These are phyloP conservation scores for Hydriomena furcata DNA, from an alignment of 2,888 invertebrate species.

Conservation along the genomic window DNA sequence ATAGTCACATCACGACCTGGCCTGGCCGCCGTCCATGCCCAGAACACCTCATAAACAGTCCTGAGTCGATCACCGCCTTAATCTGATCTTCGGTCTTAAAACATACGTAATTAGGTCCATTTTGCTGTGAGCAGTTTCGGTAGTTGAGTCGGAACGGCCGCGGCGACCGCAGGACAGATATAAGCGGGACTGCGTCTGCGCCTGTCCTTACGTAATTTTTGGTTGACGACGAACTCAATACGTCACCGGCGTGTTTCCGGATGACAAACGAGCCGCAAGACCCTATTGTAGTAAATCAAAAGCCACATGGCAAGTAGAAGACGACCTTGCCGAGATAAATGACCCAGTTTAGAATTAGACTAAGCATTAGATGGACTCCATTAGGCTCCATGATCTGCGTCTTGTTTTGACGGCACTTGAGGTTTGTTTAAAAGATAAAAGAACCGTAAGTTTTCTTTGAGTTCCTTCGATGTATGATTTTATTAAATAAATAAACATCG, in stretches of 20 bases:
- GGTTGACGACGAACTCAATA: slow-evolving; percentile 77
- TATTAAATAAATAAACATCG: slow-evolving; percentile 35
- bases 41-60: slow-evolving; percentile 51
- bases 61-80: slow-evolving; percentile 51
- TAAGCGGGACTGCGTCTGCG: slow-evolving; percentile 76
- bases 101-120: slow-evolving; percentile 52
- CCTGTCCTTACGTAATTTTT: slow-evolving; percentile 75
- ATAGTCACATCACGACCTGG: slow-evolving; percentile 79
- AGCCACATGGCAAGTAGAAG: slow-evolving; percentile 51
- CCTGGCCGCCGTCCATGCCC: slow-evolving; percentile 77
- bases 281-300: slow-evolving; percentile 56
- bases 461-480: slow-evolving; percentile 27
- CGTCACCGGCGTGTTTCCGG: slow-evolving; percentile 75
- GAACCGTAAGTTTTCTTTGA: slow-evolving; percentile 29
- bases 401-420: slow-evolving; percentile 48
- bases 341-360: slow-evolving; percentile 47
- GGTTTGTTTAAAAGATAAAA: slow-evolving; percentile 38
- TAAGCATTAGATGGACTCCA: slow-evolving; percentile 46
- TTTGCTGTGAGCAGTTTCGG: slow-evolving; percentile 46
- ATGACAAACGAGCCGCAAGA: slow-evolving; percentile 63
- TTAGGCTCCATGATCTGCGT: slow-evolving; percentile 46
- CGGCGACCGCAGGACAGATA: slow-evolving; percentile 58
- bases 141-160: slow-evolving; percentile 49
- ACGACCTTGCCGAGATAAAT: slow-evolving; percentile 52
- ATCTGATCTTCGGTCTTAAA: slow-evolving; percentile 63